phyloP scores from a whole-genome alignment of 2,113 vertebrate species.

The Lota lota region DNA sequence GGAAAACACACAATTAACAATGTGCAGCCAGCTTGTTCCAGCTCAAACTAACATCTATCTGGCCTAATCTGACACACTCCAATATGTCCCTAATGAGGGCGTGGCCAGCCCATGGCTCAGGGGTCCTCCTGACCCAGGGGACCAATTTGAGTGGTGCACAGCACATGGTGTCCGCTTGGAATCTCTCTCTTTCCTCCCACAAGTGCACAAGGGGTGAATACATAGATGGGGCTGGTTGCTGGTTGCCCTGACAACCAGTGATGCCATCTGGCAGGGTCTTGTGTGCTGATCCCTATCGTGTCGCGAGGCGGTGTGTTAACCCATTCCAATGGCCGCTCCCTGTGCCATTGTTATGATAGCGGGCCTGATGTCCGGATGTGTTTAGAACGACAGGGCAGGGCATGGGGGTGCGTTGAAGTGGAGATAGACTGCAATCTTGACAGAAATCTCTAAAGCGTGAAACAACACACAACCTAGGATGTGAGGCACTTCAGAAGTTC shows the following conservation, averaged over 20 bases:
- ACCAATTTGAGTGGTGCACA: conserved; percentile 80
- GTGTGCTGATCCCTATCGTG: conserved; percentile 66
- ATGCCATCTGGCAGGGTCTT: conserved; percentile 66
- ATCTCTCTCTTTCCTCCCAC: conserved; percentile 44
- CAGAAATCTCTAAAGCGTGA: too few species aligned
- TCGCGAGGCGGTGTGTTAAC: conserved; percentile 62
- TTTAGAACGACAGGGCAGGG: conserved; percentile 17
- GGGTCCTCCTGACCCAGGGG: conserved; percentile 71
- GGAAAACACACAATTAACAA: conserved; percentile 13
- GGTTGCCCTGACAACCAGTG: conserved; percentile 75
- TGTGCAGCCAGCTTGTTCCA: conserved; percentile 9
- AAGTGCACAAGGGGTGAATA: conserved; percentile 26
- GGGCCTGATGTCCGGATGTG: conserved; percentile 3
- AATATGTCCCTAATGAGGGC: conserved; percentile 65
- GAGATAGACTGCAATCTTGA: too few species aligned
- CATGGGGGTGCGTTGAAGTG: too few species aligned
- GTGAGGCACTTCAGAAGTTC: too few species aligned
- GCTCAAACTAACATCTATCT: conserved; percentile 40
- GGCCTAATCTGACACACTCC: conserved; percentile 61
- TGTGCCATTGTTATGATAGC: conserved; percentile 27
- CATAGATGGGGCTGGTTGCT: conserved; percentile 53
- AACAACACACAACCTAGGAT: too few species aligned
- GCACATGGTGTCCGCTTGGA: conserved; percentile 62
- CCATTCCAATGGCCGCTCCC: conserved; percentile 48
- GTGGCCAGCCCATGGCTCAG: conserved; percentile 68